Evolutionary conservation across 2,113 vertebrate genomes (phyloP), one percentile per base, ranked within the genome.

Genomic region (Xiphorhynchus elegans): DNA sequence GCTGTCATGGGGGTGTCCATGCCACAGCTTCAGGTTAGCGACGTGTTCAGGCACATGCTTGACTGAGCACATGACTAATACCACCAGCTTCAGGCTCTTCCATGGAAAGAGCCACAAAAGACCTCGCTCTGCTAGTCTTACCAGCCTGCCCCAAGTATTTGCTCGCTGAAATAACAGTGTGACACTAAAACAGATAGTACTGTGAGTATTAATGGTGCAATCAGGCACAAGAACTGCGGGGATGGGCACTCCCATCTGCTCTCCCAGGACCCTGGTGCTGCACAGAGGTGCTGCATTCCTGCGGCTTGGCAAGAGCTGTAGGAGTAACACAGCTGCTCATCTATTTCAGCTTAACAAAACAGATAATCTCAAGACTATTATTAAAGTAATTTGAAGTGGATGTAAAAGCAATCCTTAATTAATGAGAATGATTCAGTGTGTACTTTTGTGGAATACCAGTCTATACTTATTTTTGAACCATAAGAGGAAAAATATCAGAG

Each of bases 291-390:
- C 84, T 82, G 53, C 10, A 6, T 55, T 94, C 74, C 78, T 85
- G 80, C 70, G 89, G 56, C 62, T 80, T 88, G 87, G 89, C 87
- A 88, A 59, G 81, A 81, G 76, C 76, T 86, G 92, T 74, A 72
- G 92, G 85, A 93, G 90, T 79, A 93, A 80, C 92, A 85, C 85
- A 95, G 88, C 88, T 93, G 90, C 80, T 95, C 85, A 56, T 75
- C 39, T 49, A 87, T 93, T 96, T 90, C 92, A 94, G 10, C 50
- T 86, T 89, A 97, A 96, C 83, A 93, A 96, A 95, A 95, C 88
- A 95, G 92, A 96, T 93, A 90, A 93, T 96, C 90, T 96, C 83
- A 90, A 95, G 76, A 78, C 88, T 96, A 93, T 93, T 95, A 96
- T 94, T 96, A 95, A 95, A 94, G 91, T 94, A 93, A 95, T 87